Evolutionary conservation across 2,113 vertebrate species (phyloP), one percentile per base, ranked within the genome.

Genomic region (Amphiprion ocellaris): DNA sequence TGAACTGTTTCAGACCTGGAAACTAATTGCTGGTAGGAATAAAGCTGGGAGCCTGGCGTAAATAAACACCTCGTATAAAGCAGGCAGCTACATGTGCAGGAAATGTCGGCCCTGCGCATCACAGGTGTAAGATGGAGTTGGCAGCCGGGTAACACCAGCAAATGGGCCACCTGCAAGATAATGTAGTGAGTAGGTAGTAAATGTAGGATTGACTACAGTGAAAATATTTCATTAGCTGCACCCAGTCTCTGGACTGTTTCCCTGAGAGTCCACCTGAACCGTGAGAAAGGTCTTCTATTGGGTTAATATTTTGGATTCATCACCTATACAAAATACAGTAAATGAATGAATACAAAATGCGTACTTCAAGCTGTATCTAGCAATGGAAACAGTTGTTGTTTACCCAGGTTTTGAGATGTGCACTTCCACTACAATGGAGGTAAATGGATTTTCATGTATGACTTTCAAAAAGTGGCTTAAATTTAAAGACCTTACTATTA

Each of bases 211-310:
- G 84, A 93, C 78, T 90, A 79, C 44, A 61, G 72, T 81, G 77
- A 90, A 90, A 88, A 89, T 68, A 87, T 93, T 92, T 92, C 77
- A 91, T 90, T 89, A 90, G 75, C 77, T 37, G 49, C 69, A 77
- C 69, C 79, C 62, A 71, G 71, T 67, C 63, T 53, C 10, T n/a
- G 21, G 72, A 82, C 84, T 82, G 85, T 83, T 76, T 47, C 61
- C 7, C 2, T 30, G 12, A 55, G 74, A 81, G 72, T 67, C 33
- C 83, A 88, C 71, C 71, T 90, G 74, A 50, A 47, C 49, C 23
- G n/a, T 26, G 58, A 65, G 49, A 44, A 8, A 41, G 39, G 53
- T 23, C 26, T 21, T 53, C n/a, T 44, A 3, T 44, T 37, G 33
- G 33, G 33, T 10, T 37, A 37, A 37, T 37, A 37, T 37, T 37